Evolutionary conservation across 2,888 invertebrate species (phyloP).

Genomic region (Diachrysia chrysitis): DNA sequence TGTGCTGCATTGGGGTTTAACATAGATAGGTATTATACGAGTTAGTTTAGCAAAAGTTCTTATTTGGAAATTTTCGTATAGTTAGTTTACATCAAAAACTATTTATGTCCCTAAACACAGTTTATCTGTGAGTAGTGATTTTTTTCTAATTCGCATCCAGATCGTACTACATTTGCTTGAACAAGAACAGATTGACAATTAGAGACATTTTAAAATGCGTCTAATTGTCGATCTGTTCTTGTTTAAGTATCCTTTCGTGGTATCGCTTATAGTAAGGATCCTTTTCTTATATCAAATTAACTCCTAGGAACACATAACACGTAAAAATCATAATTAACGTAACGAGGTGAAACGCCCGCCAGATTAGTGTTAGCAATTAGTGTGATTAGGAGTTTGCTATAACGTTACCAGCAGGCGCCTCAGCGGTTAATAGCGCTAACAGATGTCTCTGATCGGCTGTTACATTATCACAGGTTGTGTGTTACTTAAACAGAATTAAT

Average conservation of each 20-base stretch:
- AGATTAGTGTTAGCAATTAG: constrained; percentile 71
- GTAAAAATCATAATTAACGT: constrained; percentile 52
- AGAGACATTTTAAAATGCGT: too few species aligned
- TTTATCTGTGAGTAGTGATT: not conserved
- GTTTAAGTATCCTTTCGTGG: too few species aligned
- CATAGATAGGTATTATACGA: not conserved
- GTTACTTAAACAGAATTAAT: constrained; percentile 45
- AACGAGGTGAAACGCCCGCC: constrained; percentile 63
- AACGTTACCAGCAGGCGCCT: constrained; percentile 67
- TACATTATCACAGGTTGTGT: constrained; percentile 62
- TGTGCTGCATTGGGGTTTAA: not conserved
- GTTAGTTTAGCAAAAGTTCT: not conserved
- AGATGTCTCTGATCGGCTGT: constrained; percentile 66
- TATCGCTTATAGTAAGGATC: too few species aligned
- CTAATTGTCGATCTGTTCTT: too few species aligned
- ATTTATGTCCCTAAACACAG: not conserved
- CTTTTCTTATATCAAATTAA: not conserved
- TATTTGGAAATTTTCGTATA: not conserved
- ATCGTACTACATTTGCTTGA: not conserved
- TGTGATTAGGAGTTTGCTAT: constrained; percentile 71
- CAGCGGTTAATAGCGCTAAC: constrained; percentile 59
- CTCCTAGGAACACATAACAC: not conserved
- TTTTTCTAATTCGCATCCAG: not conserved
- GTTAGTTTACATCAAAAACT: not conserved
- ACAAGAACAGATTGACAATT: too few species aligned